Base-by-base conservation (phyloP, 2,113 vertebrate species). In the Pardalotus punctatus region DNA sequence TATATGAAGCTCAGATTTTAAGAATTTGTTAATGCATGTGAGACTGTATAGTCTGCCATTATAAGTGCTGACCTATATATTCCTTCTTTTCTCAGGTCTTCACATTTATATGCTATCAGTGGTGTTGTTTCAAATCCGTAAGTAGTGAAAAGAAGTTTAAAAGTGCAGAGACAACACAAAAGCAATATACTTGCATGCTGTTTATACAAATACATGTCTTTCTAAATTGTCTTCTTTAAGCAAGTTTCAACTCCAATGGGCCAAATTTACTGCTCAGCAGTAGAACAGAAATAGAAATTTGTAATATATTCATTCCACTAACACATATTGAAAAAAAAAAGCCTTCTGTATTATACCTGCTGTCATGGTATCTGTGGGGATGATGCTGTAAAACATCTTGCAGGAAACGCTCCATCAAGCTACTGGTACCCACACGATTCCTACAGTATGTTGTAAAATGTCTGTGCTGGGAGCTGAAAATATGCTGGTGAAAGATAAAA, bases 361-460 rank as follows among this genome's bases (percentile, higher is more conserved):
- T 96, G 88, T 99, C 98, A 16, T 97, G 95, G 88, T 98, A 99
- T 95, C 93, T 96, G 92, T 98, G 97, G 0, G 99, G 99, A 97
- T 99, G 99, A 93, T 99, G 98, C 43, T 97, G 97, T 42, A 99
- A 93, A 40, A 99, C 99, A 48, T 99, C 99, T 86, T 99, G 98
- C 70, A 99, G 97, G 93, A 99, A 99, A 80, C 99, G 98, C 15
- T 99, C 99, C 98, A 99, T 98, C 89, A 99, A 70, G 53, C 97
- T 98, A 38, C 78, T 90, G 47, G 97, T 87, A 60, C 93, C 72
- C 47, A 96, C 90, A 33, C 90, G 97, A 85, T 95, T 97, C 89
- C 98, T 98, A 24, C 97, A 97, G 42, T 97, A 96, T 35, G 95
- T 96, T 33, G 98, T 98, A 72, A 98, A 96, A 54, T 98, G 98